Evolutionary conservation across 2,113 vertebrate genomes (phyloP), one percentile per base, ranked within the genome.

Genomic region (Podarcis muralis): DNA sequence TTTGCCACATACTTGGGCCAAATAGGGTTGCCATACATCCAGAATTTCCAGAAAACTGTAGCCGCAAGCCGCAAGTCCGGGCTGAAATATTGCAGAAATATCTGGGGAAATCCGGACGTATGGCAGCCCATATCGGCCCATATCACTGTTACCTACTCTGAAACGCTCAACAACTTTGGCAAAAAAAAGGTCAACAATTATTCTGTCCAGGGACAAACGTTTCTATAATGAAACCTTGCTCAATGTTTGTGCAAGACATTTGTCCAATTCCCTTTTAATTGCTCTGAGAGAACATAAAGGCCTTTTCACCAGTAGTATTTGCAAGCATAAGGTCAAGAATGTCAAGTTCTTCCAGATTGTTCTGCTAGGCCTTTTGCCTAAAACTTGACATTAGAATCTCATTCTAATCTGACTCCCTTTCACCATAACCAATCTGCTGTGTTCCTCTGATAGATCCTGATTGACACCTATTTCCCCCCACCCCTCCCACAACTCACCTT

Each of bases 401-500:
- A 15, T 83, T 43, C 35, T 6, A 69, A 32, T 72, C n/a, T 72
- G 3, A 20, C 40, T 30, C 27, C 13, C 72, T 77, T 62, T 20
- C 15, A 25, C 53, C 53, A 53, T 15, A 35, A 43, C 48, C 18
- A 13, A 23, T 20, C 37, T 9, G 9, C 23, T 9, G 8, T 77
- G 59, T 59, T 6, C n/a, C 72, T 25, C 48, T 65, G 53, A 25
- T 20, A 5, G 48, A 76, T 6, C 27, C 3, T 4, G 1, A 16
- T 15, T 16, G 35, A 13, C 20, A 22, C 18, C 16, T 8, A 2
- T 32, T 3, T 12, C 66, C 37, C 12, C 12, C 13, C 59, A 48
- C 25, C 32, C 74, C 74, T 20, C 72, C 23, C 22, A 9, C 75
- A 22, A 74, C 65, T 86, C 86, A 94, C 94, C 93, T 93, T 94